Percentiles rank a stretch among this genome's conserved stretches.
phyloP scores from a whole-genome alignment of 2,888 invertebrate species.

The Folsomia manolachei region DNA sequence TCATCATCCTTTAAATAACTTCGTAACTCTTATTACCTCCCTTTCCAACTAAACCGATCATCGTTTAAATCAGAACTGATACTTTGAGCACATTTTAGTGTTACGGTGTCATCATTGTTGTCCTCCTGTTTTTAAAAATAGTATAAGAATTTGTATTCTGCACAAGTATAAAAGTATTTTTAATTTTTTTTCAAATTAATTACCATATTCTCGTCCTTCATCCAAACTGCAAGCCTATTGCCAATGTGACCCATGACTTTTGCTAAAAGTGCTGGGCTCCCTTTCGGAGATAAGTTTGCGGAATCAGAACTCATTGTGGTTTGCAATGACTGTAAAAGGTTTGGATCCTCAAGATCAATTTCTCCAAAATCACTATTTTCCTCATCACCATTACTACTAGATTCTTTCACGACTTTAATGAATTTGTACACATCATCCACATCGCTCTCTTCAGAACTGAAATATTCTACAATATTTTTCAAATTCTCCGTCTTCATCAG shows the following conservation, averaged over 20 bases:
- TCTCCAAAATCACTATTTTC: conserved; percentile 45
- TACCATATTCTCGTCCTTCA: conserved; percentile 71
- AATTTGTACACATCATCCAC: conserved; percentile 90
- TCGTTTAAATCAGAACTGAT: conserved; percentile 55
- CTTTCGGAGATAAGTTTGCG: conserved; percentile 55
- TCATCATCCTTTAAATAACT: no score
- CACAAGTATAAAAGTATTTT: no score
- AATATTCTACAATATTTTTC: conserved; percentile 84
- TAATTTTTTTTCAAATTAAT: no score
- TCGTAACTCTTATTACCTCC: no score
- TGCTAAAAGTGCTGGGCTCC: conserved; percentile 79
- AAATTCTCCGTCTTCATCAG: conserved; percentile 91
- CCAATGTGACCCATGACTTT: conserved; percentile 92
- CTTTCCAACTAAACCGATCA: conserved; percentile 86
- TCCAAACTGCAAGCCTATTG: conserved; percentile 77
- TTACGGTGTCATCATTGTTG: conserved; percentile 44
- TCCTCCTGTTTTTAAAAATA: conserved; percentile 47
- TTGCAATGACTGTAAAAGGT: conserved; percentile 41
- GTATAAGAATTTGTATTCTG: no score
- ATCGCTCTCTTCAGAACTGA: conserved; percentile 91
- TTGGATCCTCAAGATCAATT: conserved; percentile 40
- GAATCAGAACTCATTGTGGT: conserved; percentile 31
- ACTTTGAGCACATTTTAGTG: conserved; percentile 49
- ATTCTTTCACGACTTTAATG: conserved; percentile 70
- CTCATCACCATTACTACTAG: conserved; percentile 37